Evolutionary conservation across 2,113 vertebrate species (phyloP), one percentile per base, ranked within the genome.

Genomic region (Addax nasomaculatus): DNA sequence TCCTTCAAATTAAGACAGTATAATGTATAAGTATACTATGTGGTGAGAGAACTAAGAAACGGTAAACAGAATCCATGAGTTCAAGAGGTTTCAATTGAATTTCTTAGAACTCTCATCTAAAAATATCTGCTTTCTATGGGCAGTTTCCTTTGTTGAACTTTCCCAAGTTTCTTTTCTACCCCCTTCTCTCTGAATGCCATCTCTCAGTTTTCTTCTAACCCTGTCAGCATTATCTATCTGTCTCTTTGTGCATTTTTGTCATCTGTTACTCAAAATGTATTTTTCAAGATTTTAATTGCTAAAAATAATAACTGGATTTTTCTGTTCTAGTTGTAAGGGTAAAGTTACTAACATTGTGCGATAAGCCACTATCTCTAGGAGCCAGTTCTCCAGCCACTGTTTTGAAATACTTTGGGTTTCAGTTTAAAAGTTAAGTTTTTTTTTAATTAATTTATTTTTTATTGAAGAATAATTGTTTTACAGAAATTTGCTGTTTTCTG

Each of bases 211-310:
- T 90, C 39, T 90, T 96, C 49, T 94, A 39, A 83, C 64, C 17
- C 23, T 67, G 6, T 89, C 85, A 57, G 21, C 15, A 36, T 89
- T 92, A 23, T 97, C 53, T 94, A 12, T 97, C 36, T 96, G 0
- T 95, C 60, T 87, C 15, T 95, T 89, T 30, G 16, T 96, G 23
- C 25, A 86, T 51, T 93, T 92, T 88, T 83, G 36, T 95, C 5
- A 19, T 81, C 29, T 78, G 1, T 85, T 93, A 88, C 19, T 94
- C 93, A 85, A 88, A 94, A 94, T 90, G 55, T 85, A 1, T 51
- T 91, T 86, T 98, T 94, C 23, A 93, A 45, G 55, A 67, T 67
- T 93, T 64, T 93, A 95, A 25, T 93, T 90, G 84, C 76, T 94
- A 93, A 95, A 95, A 94, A 29, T 36, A 30, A 57, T 53, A 87